Evolutionary conservation across 2,113 vertebrate species (phyloP), one percentile per base, ranked within the genome.

Genomic region (Chinchilla lanigera): DNA sequence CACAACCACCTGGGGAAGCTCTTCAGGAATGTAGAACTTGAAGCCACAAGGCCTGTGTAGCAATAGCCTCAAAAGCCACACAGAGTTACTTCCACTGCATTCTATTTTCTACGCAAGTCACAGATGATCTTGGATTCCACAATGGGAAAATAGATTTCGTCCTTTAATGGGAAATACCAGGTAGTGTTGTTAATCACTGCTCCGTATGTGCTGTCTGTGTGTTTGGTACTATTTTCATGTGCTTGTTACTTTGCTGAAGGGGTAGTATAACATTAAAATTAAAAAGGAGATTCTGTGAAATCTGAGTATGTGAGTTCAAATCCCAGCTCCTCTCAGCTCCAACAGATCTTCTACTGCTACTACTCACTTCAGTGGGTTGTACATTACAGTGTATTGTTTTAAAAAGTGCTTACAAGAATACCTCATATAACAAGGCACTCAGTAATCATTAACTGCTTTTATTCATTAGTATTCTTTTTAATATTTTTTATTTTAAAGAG

Each of bases 71-170:
- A 12, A 71, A 89, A 96, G 16, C 35, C 17, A 14, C 20, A 52
- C 0, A 9, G 47, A 65, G n/a, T 86, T 63, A 38, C 17, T 92
- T 86, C 12, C 28, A 44, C n/a, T 85, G 56, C 19, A 81, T 90
- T 78, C 88, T 65, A 2, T 41, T 89, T 93, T 96, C 87, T 83
- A 60, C 91, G 47, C 4, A 91, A 89, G 60, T 65, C 11, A 54
- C 14, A 65, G 26, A 13, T 26, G 28, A 50, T 6, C 22, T 16
- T 63, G 54, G 19, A 78, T 90, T 83, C 14, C 9, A 86, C 56
- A 8, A 2, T 71, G 7, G 6, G 22, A 16, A 85, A 93, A 47
- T 67, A 69, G 26, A 93, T 16, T 63, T 7, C 1, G 58, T 69
- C 16, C 90, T 38, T 75, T 75, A 33, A 50, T 77, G 5, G 5